Percentiles rank a stretch among this genome's conserved stretches.
Conservation (phyloP, 35 echinoderm and acorn worm genomes). For the Chiridota heheva region DNA sequence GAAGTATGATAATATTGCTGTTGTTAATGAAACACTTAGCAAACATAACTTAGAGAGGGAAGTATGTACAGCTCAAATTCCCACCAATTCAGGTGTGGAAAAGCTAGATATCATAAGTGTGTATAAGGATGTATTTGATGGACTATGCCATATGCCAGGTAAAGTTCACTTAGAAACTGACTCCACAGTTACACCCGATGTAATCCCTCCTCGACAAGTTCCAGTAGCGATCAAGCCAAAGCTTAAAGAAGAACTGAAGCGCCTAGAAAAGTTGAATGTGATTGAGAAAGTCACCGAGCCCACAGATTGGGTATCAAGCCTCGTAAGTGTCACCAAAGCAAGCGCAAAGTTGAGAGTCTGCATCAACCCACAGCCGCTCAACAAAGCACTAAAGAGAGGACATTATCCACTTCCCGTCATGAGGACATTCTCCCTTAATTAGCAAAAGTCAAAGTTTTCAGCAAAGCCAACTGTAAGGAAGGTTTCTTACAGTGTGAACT, state of each 20-base stretch:
- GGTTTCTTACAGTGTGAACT: conserved; percentile 62
- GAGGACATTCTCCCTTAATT: conserved; percentile 52
- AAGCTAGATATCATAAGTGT: background rate
- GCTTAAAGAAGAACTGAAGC: conserved; percentile 48
- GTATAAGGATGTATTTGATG: conserved; percentile 2
- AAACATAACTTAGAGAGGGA: background rate
- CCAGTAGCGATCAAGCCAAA: conserved; percentile 29
- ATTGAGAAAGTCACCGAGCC: conserved; percentile 65
- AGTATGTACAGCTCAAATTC: background rate
- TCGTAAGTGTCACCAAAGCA: conserved; percentile 46
- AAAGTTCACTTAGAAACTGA: conserved; percentile 20
- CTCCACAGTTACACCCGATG: conserved; percentile 14
- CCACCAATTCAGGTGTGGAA: background rate
- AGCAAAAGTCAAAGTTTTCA: conserved; percentile 43
- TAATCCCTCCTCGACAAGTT: conserved; percentile 28
- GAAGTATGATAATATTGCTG: conserved; percentile 54
- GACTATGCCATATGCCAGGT: conserved; percentile 15
- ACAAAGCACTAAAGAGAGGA: conserved; percentile 41
- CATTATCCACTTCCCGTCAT: conserved; percentile 43
- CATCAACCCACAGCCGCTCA: conserved; percentile 62
- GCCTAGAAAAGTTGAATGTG: conserved; percentile 10
- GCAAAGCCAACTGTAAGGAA: conserved; percentile 41
- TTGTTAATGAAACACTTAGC: background rate
- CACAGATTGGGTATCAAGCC: conserved; percentile 57
- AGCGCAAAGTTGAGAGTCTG: conserved; percentile 58